Conservation (phyloP, 2,888 invertebrate species). For the Philonicus albiceps region DNA sequence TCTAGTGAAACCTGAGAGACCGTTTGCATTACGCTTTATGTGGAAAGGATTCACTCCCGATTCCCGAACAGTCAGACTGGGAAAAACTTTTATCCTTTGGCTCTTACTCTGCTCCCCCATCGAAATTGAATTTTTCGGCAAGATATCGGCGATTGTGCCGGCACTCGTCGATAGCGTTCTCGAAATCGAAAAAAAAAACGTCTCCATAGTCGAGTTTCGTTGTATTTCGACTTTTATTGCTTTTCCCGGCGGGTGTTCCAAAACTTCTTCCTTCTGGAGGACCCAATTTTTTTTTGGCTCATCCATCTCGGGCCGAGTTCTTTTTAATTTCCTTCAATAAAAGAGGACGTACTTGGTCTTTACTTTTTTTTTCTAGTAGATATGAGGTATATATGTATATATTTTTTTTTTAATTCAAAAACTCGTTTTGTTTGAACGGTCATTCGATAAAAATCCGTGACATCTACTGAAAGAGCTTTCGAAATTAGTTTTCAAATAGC, state of each 20-base stretch:
- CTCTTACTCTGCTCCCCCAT: not conserved
- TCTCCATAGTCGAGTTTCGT: not conserved
- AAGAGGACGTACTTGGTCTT: not conserved
- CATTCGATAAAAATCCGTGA: not conserved
- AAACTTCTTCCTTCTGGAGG: not conserved
- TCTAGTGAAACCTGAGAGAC: not conserved
- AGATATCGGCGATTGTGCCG: not conserved
- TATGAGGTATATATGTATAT: too few species aligned
- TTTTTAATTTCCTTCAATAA: conserved; percentile 7
- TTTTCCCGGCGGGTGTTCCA: not conserved
- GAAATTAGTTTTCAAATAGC: not conserved
- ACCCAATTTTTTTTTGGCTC: not conserved
- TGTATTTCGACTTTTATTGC: not conserved
- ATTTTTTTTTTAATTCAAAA: not conserved
- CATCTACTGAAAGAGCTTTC: not conserved
- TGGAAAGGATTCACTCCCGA: not conserved
- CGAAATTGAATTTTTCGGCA: not conserved
- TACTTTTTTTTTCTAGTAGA: not conserved
- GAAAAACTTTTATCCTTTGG: not conserved
- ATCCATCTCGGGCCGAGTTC: not conserved
- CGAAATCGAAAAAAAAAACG: not conserved
- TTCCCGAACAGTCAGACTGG: not conserved
- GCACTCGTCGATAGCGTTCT: not conserved
- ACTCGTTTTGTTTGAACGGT: not conserved
- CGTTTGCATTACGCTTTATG: not conserved